These are phyloP conservation scores for Chrysolina oricalcia DNA, from an alignment of 2,888 invertebrate genomes.

Conservation along the genomic window DNA sequence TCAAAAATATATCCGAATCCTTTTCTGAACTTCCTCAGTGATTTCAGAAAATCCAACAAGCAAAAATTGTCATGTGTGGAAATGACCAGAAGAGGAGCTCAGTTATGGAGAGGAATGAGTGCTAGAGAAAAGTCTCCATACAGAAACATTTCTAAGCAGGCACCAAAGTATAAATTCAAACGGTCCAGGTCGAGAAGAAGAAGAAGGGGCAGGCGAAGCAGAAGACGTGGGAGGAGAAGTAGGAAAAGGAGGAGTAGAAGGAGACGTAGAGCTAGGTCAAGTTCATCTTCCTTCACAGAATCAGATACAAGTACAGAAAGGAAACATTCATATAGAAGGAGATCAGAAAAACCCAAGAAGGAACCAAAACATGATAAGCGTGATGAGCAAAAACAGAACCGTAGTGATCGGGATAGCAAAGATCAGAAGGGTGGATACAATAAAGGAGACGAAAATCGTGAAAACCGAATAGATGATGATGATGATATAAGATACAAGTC, in stretches of 20 bases:
- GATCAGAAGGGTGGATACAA: not conserved
- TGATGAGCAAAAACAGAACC: not conserved
- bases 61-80: slow-evolving; percentile 48
- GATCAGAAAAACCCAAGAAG: not conserved
- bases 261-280: not conserved
- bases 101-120: slow-evolving; percentile 56
- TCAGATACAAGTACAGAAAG: slow-evolving; percentile 27
- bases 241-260: slow-evolving; percentile 37
- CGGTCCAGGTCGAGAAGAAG: slow-evolving; percentile 33
- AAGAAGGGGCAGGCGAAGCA: slow-evolving; percentile 5
- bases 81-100: slow-evolving; percentile 48
- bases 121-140: slow-evolving; percentile 54
- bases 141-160: slow-evolving; percentile 50
- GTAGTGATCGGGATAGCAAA: not conserved
- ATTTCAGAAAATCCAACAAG: slow-evolving; percentile 52
- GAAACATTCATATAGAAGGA: not conserved
- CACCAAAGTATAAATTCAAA: slow-evolving; percentile 35
- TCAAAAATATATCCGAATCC: slow-evolving; percentile 54
- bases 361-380: not conserved
- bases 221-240: slow-evolving; percentile 18
- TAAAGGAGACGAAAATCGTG: not conserved
- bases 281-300: slow-evolving; percentile 10
- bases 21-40: slow-evolving; percentile 56
- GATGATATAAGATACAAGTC: slow-evolving; percentile 25
- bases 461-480: slow-evolving; percentile 16